A percentile compares a stretch with the other conserved stretches of the same genome.
Conservation (phyloP, 1,140 invertebrate genomes). For the Rhyzopertha dominica region DNA sequence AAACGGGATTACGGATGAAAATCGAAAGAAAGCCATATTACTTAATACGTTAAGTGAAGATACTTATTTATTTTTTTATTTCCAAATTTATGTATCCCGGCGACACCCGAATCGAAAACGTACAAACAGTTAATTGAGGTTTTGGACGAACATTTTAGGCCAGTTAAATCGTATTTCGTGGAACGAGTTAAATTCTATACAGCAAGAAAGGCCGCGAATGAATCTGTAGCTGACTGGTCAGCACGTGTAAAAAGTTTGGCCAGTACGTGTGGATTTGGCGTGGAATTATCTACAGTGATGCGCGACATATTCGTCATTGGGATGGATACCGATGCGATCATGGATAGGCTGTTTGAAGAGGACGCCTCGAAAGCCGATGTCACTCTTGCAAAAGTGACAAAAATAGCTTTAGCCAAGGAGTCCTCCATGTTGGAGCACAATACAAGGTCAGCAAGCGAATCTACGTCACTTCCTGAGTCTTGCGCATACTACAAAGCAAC, state of each 20-base stretch:
- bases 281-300: conserved; percentile 7
- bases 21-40: conserved; percentile 8
- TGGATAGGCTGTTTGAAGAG: conserved; percentile 15
- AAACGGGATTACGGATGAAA: conserved; percentile 1
- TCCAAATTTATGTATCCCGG: background rate
- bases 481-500: too few relatives aligned
- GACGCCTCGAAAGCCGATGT: conserved; percentile 8
- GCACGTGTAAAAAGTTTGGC: conserved; percentile 13
- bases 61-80: conserved; percentile 2
- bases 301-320: conserved; percentile 16
- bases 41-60: conserved; percentile 4
- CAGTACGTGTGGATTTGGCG: conserved; percentile 8
- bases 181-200: conserved; percentile 9
- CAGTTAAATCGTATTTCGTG: conserved; percentile 10
- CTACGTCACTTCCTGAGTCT: too few relatives aligned
- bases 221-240: conserved; percentile 11
- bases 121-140: conserved; percentile 3
- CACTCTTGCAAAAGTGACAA: conserved; percentile 6
- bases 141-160: conserved; percentile 5
- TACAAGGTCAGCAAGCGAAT: too few relatives aligned
- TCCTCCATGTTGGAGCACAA: conserved; percentile 10
- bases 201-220: conserved; percentile 2
- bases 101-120: background rate
- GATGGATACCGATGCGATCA: conserved; percentile 10
- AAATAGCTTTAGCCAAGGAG: conserved; percentile 14